phyloP scores from a whole-genome alignment of 2,113 vertebrate species.

The Ageneiosus marmoratus region DNA sequence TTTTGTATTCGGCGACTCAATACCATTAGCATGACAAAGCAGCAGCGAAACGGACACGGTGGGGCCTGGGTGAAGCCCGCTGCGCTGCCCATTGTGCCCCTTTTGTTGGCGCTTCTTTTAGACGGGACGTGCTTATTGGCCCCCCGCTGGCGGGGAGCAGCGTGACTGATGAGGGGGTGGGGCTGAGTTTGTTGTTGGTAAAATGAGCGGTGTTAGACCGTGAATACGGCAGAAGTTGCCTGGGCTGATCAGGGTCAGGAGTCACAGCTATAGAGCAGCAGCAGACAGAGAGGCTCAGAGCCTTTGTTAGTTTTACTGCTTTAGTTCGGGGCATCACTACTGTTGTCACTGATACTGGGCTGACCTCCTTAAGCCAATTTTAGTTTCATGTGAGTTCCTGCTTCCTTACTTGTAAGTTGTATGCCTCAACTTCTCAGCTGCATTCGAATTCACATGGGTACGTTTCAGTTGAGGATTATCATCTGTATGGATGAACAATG shows the following conservation, averaged over 20 bases:
- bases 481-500: conserved; percentile 19
- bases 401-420: background rate
- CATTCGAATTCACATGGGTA: background rate
- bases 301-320: conserved; percentile 35
- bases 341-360: background rate
- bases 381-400: background rate
- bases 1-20: conserved; percentile 92
- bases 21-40: conserved; percentile 96
- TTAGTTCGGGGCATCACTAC: background rate
- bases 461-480: background rate
- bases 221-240: conserved; percentile 81
- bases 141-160: conserved; percentile 82
- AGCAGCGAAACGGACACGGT: conserved; percentile 88
- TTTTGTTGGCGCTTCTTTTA: conserved; percentile 87
- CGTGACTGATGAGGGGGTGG: conserved; percentile 89
- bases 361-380: background rate
- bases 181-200: conserved; percentile 85
- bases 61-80: conserved; percentile 75
- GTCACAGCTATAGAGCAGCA: conserved; percentile 56
- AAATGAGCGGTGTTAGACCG: conserved; percentile 86
- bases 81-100: conserved; percentile 79
- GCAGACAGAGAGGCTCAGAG: conserved; percentile 12
- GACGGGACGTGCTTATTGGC: conserved; percentile 90
- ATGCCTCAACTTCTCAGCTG: background rate
- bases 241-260: conserved; percentile 71